Conservation (phyloP, 1,140 invertebrate species). For the Atta texana region DNA sequence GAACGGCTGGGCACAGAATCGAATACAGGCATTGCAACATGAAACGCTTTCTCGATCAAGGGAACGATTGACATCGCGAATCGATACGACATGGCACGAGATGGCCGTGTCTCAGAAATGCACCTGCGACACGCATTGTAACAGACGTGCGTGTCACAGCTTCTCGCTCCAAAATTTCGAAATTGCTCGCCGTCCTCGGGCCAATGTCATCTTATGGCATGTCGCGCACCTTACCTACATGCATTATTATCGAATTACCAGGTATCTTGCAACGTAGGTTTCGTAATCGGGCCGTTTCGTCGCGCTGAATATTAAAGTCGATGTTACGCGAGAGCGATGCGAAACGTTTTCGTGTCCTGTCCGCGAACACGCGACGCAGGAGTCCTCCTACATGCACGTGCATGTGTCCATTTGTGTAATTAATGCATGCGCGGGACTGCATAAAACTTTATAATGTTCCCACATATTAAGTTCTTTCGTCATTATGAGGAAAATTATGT, state of each 20-base stretch:
- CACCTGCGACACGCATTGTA: conserved; percentile 34
- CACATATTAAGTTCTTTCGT: conserved; percentile 20
- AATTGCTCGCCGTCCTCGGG: conserved; percentile 54
- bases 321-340: conserved; percentile 67
- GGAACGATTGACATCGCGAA: not conserved
- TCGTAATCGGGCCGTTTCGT: conserved; percentile 72
- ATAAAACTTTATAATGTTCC: not conserved
- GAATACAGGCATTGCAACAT: conserved; percentile 18
- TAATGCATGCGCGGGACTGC: not conserved
- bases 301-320: conserved; percentile 77
- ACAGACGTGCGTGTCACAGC: conserved; percentile 21
- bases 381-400: conserved; percentile 18
- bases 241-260: conserved; percentile 78
- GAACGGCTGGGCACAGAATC: not conserved
- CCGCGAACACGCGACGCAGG: conserved; percentile 21
- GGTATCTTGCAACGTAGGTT: conserved; percentile 72
- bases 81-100: not conserved
- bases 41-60: conserved; percentile 34
- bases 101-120: conserved; percentile 2
- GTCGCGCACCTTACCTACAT: conserved; percentile 62
- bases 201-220: conserved; percentile 40
- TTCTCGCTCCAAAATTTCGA: conserved; percentile 66
- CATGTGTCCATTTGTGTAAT: conserved; percentile 18
- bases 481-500: not conserved
- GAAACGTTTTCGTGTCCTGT: conserved; percentile 39